These are phyloP conservation scores for Limnodromus scolopaceus DNA, from an alignment of 2,797 vertebrate genomes.

Conservation along the genomic window DNA sequence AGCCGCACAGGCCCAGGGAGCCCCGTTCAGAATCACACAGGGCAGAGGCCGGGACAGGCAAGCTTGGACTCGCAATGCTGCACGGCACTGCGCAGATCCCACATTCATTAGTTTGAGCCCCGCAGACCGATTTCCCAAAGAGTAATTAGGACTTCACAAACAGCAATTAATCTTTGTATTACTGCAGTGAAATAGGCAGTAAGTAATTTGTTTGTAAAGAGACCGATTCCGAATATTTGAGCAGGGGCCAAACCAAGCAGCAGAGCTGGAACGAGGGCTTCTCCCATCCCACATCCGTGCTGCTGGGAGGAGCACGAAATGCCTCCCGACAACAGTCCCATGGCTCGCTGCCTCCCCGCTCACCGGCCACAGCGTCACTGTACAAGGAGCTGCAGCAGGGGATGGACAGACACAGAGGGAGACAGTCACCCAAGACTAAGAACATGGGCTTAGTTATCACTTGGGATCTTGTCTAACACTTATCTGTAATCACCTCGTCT, in stretches of 20 bases:
- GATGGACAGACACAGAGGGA: neutral
- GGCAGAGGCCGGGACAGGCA: neutral
- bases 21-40: neutral
- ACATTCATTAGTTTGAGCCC: neutral
- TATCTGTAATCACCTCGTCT: neutral
- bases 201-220: neutral
- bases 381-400: neutral
- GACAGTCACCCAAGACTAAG: neutral
- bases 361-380: neutral
- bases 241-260: neutral
- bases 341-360: neutral
- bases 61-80: neutral
- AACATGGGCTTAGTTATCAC: neutral
- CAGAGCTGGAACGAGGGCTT: neutral
- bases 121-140: neutral
- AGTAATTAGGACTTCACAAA: neutral
- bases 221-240: neutral
- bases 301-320: neutral
- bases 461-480: neutral
- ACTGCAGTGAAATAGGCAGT: constrained; percentile 13
- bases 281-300: fast-evolving
- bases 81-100: neutral
- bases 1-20: neutral
- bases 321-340: neutral
- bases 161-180: constrained; percentile 15